Conservation (phyloP, 2,797 vertebrate genomes). For the Streptopelia turtur region DNA sequence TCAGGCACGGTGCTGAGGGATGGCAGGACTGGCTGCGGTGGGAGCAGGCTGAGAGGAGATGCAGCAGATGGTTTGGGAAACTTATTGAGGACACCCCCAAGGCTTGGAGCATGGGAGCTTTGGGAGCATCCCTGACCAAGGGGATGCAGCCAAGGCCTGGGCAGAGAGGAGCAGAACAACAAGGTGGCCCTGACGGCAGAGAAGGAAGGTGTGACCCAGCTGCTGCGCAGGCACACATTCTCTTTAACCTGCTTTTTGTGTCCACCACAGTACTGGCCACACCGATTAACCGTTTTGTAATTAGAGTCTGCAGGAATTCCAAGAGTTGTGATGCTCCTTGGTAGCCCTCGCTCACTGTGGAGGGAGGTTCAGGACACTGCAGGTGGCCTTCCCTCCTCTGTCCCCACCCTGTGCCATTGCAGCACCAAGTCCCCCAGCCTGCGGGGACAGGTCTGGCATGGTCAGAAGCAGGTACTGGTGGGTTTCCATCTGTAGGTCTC, state of each 20-base stretch:
- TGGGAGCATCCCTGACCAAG: no score
- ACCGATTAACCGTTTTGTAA: not conserved
- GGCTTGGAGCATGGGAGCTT: not conserved
- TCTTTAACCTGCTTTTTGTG: not conserved
- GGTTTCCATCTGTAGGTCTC: not conserved
- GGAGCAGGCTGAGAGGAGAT: not conserved
- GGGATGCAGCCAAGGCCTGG: not conserved
- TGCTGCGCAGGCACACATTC: not conserved
- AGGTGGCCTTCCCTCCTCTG: not conserved
- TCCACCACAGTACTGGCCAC: not conserved
- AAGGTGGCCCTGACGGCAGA: not conserved
- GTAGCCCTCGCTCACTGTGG: rapidly evolving
- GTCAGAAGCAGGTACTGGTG: not conserved
- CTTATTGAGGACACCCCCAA: not conserved
- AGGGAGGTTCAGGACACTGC: not conserved
- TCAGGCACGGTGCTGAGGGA: not conserved
- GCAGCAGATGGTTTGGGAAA: not conserved
- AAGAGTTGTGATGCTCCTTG: not conserved
- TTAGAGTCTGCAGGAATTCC: not conserved
- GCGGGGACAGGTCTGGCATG: rapidly evolving
- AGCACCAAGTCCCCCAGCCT: not conserved
- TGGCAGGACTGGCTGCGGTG: not conserved
- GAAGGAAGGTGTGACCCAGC: not conserved
- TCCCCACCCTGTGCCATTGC: not conserved
- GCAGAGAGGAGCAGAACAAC: not conserved